phyloP scores from a whole-genome alignment of 1,140 invertebrate genomes.

The Dreissena rostriformis region DNA sequence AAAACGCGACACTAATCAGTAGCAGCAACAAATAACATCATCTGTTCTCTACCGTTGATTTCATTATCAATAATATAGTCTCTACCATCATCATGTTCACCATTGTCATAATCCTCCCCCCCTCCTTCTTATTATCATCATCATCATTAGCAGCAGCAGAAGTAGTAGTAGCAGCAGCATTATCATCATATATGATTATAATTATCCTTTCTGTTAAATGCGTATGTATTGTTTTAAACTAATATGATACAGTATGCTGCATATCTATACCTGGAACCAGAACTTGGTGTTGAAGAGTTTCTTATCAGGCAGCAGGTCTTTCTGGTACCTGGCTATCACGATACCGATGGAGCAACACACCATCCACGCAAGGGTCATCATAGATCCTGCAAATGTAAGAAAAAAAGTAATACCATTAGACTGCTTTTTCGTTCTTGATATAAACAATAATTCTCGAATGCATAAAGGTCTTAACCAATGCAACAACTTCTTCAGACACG shows the following conservation, averaged over 20 bases:
- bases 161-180: background rate
- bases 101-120: too few relatives aligned
- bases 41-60: too few relatives aligned
- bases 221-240: too few relatives aligned
- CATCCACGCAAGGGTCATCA: slow-evolving; percentile 96
- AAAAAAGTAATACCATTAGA: background rate
- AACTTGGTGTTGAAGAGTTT: slow-evolving; percentile 93
- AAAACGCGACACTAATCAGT: too few relatives aligned
- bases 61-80: too few relatives aligned
- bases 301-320: slow-evolving; percentile 91
- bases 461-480: too few relatives aligned
- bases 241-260: background rate
- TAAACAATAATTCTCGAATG: too few relatives aligned
- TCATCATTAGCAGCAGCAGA: too few relatives aligned
- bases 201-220: background rate
- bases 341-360: slow-evolving; percentile 93
- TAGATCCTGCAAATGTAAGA: slow-evolving; percentile 55
- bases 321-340: slow-evolving; percentile 93
- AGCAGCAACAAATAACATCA: too few relatives aligned
- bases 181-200: background rate
- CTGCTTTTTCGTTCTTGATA: background rate
- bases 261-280: slow-evolving; percentile 87
- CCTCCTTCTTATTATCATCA: too few relatives aligned
- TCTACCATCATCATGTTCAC: too few relatives aligned
- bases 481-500: too few relatives aligned